Conservation (phyloP, 2,113 vertebrate genomes). For the Peucedramus taeniatus region DNA sequence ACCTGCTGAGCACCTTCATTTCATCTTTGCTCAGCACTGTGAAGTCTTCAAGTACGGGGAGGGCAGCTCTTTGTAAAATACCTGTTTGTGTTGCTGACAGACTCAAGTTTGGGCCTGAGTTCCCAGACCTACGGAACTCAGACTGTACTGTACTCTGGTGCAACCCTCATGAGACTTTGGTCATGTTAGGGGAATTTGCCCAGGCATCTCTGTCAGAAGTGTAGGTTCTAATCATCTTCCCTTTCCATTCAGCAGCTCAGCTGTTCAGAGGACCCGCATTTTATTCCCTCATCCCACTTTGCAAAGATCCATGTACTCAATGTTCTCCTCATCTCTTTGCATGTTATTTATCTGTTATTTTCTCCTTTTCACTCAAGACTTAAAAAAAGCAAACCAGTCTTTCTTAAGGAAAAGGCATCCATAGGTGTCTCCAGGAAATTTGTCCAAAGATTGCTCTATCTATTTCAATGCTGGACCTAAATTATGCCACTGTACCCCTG, state of each 20-base stretch:
- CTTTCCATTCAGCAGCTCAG: neutral
- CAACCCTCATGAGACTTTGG: neutral
- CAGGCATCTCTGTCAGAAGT: neutral
- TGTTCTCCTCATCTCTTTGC: neutral
- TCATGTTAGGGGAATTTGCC: neutral
- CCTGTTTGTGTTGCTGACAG: neutral
- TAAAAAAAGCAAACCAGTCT: neutral
- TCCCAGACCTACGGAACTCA: neutral
- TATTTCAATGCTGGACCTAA: neutral
- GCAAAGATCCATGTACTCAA: neutral
- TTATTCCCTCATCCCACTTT: neutral
- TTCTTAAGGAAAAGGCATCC: neutral
- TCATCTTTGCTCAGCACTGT: neutral
- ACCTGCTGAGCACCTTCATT: neutral
- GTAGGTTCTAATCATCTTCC: neutral
- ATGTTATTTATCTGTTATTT: neutral
- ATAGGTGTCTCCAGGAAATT: neutral
- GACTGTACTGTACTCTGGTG: neutral
- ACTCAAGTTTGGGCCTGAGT: neutral
- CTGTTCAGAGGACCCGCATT: accelerated
- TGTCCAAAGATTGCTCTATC: neutral
- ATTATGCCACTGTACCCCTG: neutral
- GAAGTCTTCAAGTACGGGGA: neutral
- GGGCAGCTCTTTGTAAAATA: neutral
- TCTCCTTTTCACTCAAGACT: neutral